Evolutionary conservation across 2,888 invertebrate species (phyloP).

Genomic region (Brachyptera risi): DNA sequence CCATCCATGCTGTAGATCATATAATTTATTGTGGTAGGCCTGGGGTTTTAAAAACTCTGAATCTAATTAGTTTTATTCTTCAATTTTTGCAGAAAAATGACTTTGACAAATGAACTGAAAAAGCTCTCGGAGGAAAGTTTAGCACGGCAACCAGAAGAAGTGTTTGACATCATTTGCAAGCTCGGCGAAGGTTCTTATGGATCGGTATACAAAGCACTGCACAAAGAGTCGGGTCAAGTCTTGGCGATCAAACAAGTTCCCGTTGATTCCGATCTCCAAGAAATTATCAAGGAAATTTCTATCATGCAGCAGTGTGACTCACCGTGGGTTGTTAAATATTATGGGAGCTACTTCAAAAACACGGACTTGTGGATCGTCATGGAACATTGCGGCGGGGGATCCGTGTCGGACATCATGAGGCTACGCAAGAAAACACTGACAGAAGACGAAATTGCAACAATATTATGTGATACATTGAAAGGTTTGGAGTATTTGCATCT

Average conservation of each 20-base stretch:
- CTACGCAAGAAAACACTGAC: slow-evolving; percentile 91
- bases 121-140: slow-evolving; percentile 96
- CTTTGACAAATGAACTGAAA: slow-evolving; percentile 68
- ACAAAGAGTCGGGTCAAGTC: slow-evolving; percentile 94
- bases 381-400: slow-evolving; percentile 99
- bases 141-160: slow-evolving; percentile 96
- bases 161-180: slow-evolving; percentile 98
- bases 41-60: no score
- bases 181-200: slow-evolving; percentile 97
- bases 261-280: slow-evolving; percentile 97
- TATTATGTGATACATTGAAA: slow-evolving; percentile 90
- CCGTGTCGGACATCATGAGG: slow-evolving; percentile 98
- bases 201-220: slow-evolving; percentile 96
- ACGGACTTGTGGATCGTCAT: slow-evolving; percentile 99
- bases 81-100: no score
- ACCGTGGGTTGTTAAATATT: slow-evolving; percentile 98
- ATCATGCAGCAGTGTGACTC: slow-evolving; percentile 99
- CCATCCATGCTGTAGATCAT: no score
- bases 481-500: slow-evolving; percentile 96
- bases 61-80: no score
- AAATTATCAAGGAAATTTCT: slow-evolving; percentile 99
- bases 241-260: slow-evolving; percentile 99
- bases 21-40: no score
- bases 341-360: slow-evolving; percentile 99
- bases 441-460: slow-evolving; percentile 96